A percentile compares a stretch with the other conserved stretches of the same genome.
Evolutionary conservation across 2,888 invertebrate genomes (phyloP).

Genomic region (Flexamia atlantica): DNA sequence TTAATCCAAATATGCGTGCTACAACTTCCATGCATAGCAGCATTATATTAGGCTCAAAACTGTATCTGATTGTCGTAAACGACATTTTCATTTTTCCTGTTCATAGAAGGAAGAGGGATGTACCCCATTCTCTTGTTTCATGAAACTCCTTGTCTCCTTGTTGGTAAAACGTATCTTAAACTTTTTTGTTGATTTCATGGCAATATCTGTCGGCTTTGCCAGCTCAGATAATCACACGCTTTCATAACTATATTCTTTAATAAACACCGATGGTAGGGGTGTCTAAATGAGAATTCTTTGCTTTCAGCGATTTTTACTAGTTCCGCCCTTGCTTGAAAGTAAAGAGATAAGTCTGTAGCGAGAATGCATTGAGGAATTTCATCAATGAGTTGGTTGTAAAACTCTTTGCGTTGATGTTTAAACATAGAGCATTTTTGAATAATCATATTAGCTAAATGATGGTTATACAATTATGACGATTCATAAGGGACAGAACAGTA

Average conservation of each 20-base stretch:
- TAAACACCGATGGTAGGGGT: constrained; percentile 76
- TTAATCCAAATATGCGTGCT: background rate
- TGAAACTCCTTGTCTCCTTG: constrained; percentile 82
- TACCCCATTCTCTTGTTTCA: constrained; percentile 79
- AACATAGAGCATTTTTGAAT: constrained; percentile 78
- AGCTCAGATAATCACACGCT: constrained; percentile 79
- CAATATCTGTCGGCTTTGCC: constrained; percentile 79
- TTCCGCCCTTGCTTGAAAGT: constrained; percentile 78
- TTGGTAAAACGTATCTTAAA: constrained; percentile 78
- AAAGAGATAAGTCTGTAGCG: constrained; percentile 79
- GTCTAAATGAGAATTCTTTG: constrained; percentile 76
- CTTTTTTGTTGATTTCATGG: constrained; percentile 77
- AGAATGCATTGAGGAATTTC: constrained; percentile 79
- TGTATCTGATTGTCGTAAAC: constrained; percentile 82
- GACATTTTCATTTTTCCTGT: constrained; percentile 78
- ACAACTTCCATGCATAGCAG: constrained; percentile 77
- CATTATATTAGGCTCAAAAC: constrained; percentile 80
- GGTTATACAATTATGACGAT: constrained; percentile 79
- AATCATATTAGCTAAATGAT: constrained; percentile 79
- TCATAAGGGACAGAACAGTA: constrained; percentile 78
- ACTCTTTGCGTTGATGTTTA: constrained; percentile 73
- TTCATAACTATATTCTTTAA: constrained; percentile 80
- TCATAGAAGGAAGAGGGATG: constrained; percentile 81
- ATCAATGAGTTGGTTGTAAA: constrained; percentile 75
- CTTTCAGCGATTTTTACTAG: constrained; percentile 77